phyloP scores from a whole-genome alignment of 2,113 vertebrate genomes.

The Pygoscelis antarcticus region DNA sequence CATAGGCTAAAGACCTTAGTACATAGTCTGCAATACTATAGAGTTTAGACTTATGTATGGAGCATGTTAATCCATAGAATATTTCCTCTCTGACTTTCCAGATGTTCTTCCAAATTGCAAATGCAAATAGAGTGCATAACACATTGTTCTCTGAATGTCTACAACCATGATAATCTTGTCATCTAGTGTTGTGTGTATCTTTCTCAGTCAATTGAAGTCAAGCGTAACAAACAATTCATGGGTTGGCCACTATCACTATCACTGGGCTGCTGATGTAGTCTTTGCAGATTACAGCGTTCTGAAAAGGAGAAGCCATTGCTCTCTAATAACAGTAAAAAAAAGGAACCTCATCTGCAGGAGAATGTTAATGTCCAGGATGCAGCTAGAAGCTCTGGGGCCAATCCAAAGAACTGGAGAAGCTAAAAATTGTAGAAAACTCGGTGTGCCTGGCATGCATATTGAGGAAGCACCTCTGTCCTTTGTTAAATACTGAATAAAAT shows the following conservation, averaged over 20 bases:
- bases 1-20: neutral
- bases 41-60: neutral
- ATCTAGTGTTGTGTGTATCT: accelerated
- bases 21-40: neutral
- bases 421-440: neutral
- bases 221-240: neutral
- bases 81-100: neutral
- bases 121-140: neutral
- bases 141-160: neutral
- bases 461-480: neutral
- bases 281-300: neutral
- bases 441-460: neutral
- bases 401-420: neutral
- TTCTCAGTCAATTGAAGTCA: accelerated
- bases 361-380: neutral
- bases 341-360: neutral
- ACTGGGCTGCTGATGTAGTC: neutral
- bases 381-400: neutral
- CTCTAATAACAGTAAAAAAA: neutral
- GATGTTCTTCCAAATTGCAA: neutral
- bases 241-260: neutral
- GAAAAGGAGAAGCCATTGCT: neutral
- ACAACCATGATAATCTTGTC: neutral
- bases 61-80: neutral
- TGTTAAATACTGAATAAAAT: neutral